Base-by-base conservation (phyloP, 1,140 invertebrate species). In the Tetranychus urticae region DNA sequence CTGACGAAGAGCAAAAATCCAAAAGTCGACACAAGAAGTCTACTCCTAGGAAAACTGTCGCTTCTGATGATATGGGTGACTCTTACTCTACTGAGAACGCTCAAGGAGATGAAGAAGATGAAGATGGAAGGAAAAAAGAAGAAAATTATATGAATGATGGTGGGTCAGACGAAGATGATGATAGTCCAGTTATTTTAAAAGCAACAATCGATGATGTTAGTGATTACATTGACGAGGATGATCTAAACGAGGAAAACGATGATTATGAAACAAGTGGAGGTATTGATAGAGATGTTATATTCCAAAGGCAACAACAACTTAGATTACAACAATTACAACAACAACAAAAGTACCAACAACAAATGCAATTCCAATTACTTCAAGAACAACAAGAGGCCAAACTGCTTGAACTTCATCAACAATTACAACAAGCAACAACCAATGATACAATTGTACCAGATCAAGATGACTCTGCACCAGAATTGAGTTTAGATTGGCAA, bases 1-100 rank as follows among this genome's bases (percentile, higher is more conserved):
- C 66, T 67, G 77, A 71, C 68, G 76, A 59, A 14, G 12, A 59
- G 3, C 8, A 39, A 1, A 14, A 45, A 6, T 14, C 8, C 10
- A 46, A 35, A 14, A 48, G 14, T 31, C 36, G 36, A 34, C 4
- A n/a, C 37, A 56, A 56, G 10, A 42, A 10, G 5, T 6, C 5
- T 6, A 42, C 39, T 6, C 39, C 39, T 6, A 42, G 39, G 39
- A 42, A 42, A 42, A 42, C 39, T 6, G 10, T 42, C 10, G 10
- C 39, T 42, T 42, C 39, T 42, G 39, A 42, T 42, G 5, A 42
- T 42, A 42, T 42, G 3, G 57, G 42, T 45, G 36, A 52, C 31
- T n/a, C 23, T 13, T n/a, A 59, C 12, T 2, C 6, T 3, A 48
- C 12, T 48, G 31, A 58, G 2, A n/a, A 23, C 14, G 33, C 12